These are phyloP conservation scores for Sogatella furcifera DNA, from an alignment of 1,140 invertebrate species.

Conservation along the genomic window DNA sequence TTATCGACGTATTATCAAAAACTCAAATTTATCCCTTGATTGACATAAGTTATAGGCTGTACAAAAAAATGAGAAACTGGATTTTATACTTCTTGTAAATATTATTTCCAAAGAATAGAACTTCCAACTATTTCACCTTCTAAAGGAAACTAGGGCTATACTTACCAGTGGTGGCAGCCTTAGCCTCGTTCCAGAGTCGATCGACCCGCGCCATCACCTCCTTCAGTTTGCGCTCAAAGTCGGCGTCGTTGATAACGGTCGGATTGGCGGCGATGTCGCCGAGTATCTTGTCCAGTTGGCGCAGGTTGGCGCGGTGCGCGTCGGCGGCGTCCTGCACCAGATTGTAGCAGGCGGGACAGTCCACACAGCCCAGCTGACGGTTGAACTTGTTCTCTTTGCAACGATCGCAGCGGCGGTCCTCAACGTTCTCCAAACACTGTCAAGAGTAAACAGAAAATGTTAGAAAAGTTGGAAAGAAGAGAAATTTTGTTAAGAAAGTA, in stretches of 20 bases:
- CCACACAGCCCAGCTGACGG: conserved; percentile 70
- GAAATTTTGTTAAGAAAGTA: too few relatives aligned
- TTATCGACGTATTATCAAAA: too few relatives aligned
- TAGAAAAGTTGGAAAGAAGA: conserved; percentile 7
- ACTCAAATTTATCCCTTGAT: too few relatives aligned
- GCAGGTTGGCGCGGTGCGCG: conserved; percentile 62
- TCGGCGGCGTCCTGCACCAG: conserved; percentile 81
- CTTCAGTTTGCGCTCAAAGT: conserved; percentile 66
- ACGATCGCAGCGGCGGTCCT: conserved; percentile 79
- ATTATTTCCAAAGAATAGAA: too few relatives aligned
- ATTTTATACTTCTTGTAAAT: too few relatives aligned
- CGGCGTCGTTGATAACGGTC: conserved; percentile 68
- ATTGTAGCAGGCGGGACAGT: conserved; percentile 90
- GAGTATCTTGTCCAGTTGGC: conserved; percentile 56
- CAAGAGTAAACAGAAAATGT: too few relatives aligned
- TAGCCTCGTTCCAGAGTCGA: conserved; percentile 55
- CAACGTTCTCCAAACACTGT: conserved; percentile 78
- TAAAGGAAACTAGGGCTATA: not conserved
- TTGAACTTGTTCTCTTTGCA: conserved; percentile 90
- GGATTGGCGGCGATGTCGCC: conserved; percentile 59
- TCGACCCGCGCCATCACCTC: conserved; percentile 61
- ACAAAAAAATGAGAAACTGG: too few relatives aligned
- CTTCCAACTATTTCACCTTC: not conserved
- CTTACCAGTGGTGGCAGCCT: conserved; percentile 47
- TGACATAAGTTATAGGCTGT: too few relatives aligned